Percentiles rank a stretch among this genome's conserved stretches.
Conservation (phyloP, 2,888 invertebrate genomes). For the Suillia variegata region DNA sequence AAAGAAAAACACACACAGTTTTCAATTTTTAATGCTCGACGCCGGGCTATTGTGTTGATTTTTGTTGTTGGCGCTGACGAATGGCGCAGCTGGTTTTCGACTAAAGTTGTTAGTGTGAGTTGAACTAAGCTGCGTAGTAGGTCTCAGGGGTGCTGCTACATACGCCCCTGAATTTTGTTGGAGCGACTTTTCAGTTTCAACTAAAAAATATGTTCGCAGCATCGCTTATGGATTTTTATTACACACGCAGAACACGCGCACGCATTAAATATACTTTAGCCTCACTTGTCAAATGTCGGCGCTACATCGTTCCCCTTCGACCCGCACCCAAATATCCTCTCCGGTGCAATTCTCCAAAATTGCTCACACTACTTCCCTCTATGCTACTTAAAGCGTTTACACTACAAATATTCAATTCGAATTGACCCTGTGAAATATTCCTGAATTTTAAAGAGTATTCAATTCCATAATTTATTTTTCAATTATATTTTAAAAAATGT, state of each 20-base stretch:
- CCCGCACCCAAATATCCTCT: too few relatives aligned
- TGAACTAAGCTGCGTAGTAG: neutral
- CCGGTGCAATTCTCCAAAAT: neutral
- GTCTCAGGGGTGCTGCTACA: neutral
- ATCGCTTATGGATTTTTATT: conserved; percentile 19
- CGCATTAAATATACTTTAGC: conserved; percentile 24
- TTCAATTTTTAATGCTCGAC: neutral
- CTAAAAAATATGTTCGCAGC: too few relatives aligned
- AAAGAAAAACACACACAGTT: too few relatives aligned
- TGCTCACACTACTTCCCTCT: neutral
- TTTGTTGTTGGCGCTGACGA: neutral
- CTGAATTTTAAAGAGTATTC: too few relatives aligned
- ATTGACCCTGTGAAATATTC: too few relatives aligned
- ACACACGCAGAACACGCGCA: conserved; percentile 31
- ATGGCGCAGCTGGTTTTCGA: neutral
- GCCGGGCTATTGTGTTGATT: neutral
- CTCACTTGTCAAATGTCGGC: conserved; percentile 9
- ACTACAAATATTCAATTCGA: too few relatives aligned
- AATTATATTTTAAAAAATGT: too few relatives aligned
- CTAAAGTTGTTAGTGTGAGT: too few relatives aligned
- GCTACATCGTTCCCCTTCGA: neutral
- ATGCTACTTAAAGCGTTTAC: too few relatives aligned
- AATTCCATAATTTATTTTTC: too few relatives aligned
- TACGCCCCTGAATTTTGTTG: conserved; percentile 8
- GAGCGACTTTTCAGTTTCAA: neutral